Base-by-base conservation (phyloP, 2,797 vertebrate genomes). In the Macropodus opercularis region DNA sequence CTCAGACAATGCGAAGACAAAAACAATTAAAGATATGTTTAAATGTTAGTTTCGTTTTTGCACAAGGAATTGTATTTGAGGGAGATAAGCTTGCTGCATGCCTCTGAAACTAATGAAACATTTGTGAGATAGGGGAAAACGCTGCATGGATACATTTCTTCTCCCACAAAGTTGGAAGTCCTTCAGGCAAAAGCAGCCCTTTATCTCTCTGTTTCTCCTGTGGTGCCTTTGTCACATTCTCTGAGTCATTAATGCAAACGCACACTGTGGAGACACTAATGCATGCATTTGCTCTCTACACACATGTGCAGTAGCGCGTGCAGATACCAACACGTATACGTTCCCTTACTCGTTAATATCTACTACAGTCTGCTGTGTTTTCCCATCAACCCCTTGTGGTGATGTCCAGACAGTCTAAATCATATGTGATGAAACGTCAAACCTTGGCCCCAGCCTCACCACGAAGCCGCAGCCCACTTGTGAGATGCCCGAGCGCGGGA, bases 381-480 rank as follows among this genome's bases (percentile, higher is more conserved):
- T 77, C 75, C 76, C 77, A 85, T 88, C 76, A 80, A 51, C 79
- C 84, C 75, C 86, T 69, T 40, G 66, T 26, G 34, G 83, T 44
- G 83, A 70, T 38, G 74, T 84, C 89, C 83, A 80, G 83, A 88
- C 83, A 69, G 56, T 75, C 49, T 79, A 71, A 81, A 82, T 87
- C 77, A 68, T 69, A 70, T 72, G 54, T 86, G 84, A 86, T 77
- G 75, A 75, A 63, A 66, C 26, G 50, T 79, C 80, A 79, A 68
- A 63, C 31, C 43, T 53, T 12, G 2, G 49, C 54, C 26, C 24
- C 22, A 39, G 24, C 48, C 49, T 13, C 63, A 13, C 65, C 22
- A 15, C 52, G 67, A 57, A 22, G 44, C 73, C 52, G 22, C 7
- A 8, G 47, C 62, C 66, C 78, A 83, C 84, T 87, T 78, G 84